phyloP scores from a whole-genome alignment of 2,888 invertebrate genomes.

The Xestoiulus laeticollis region DNA sequence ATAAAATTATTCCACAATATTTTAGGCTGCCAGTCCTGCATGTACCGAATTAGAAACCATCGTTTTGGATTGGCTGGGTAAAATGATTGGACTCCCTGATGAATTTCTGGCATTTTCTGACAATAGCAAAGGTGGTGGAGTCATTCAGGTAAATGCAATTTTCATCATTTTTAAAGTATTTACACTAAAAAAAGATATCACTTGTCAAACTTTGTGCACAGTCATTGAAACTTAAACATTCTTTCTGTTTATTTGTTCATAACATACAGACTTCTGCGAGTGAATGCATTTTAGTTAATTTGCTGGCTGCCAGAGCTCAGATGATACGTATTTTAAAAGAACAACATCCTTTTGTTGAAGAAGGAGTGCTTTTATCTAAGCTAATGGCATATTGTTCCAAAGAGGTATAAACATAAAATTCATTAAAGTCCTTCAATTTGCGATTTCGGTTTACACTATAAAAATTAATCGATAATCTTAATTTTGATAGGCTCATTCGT shows the following conservation, averaged over 20 bases:
- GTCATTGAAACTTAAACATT: not conserved
- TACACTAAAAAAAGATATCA: not conserved
- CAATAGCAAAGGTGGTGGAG: constrained; percentile 90
- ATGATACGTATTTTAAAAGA: constrained; percentile 85
- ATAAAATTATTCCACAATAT: not conserved
- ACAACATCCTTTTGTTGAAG: constrained; percentile 85
- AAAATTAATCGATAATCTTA: constrained; percentile 52
- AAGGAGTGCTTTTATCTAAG: constrained; percentile 88
- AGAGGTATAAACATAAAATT: constrained; percentile 62
- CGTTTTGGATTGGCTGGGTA: constrained; percentile 88
- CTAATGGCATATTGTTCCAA: constrained; percentile 79
- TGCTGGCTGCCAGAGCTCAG: constrained; percentile 91
- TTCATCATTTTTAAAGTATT: not conserved
- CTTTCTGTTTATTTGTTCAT: not conserved
- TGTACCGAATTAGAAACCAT: constrained; percentile 96
- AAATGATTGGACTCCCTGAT: constrained; percentile 83
- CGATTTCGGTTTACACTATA: constrained; percentile 4
- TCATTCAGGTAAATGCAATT: constrained; percentile 78
- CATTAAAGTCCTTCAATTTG: not conserved
- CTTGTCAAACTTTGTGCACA: not conserved
- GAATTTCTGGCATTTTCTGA: constrained; percentile 84
- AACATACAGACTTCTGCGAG: constrained; percentile 87
- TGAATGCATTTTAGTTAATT: constrained; percentile 90
- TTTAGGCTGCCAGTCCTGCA: constrained; percentile 93
- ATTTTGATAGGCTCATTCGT: constrained; percentile 85